Conservation (phyloP, 2,888 invertebrate genomes). For the Athalia cordata region DNA sequence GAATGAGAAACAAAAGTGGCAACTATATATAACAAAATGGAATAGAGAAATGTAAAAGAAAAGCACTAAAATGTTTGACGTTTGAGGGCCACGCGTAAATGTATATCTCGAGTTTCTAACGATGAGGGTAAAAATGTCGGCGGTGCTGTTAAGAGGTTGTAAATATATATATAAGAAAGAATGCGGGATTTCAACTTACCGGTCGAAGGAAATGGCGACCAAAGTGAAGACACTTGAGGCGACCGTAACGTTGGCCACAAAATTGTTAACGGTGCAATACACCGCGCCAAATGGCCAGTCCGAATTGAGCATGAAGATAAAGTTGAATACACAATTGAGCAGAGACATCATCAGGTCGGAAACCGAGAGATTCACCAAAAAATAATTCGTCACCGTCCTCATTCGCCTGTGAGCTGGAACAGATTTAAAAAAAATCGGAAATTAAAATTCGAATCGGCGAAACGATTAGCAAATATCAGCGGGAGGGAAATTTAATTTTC, state of each 20-base stretch:
- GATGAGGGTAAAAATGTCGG: not conserved
- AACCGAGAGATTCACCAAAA: conserved; percentile 90
- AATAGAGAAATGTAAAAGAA: not conserved
- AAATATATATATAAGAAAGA: not conserved
- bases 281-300: conserved; percentile 93
- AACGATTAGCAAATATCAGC: too few species aligned
- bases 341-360: conserved; percentile 92
- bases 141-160: not conserved
- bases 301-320: conserved; percentile 90
- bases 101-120: not conserved
- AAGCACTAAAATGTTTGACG: not conserved
- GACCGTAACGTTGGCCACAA: conserved; percentile 93
- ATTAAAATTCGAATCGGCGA: too few species aligned
- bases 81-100: too few species aligned
- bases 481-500: too few species aligned
- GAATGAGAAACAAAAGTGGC: conserved; percentile 13
- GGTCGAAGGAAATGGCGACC: conserved; percentile 94
- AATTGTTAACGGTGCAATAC: conserved; percentile 93
- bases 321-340: conserved; percentile 93
- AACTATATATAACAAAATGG: not conserved
- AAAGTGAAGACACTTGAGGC: conserved; percentile 96
- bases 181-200: conserved; percentile 77
- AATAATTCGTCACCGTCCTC: conserved; percentile 95
- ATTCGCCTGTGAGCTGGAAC: conserved; percentile 85
- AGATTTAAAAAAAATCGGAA: not conserved